Conservation (phyloP, 2,113 vertebrate genomes). For the Pteronura brasiliensis region DNA sequence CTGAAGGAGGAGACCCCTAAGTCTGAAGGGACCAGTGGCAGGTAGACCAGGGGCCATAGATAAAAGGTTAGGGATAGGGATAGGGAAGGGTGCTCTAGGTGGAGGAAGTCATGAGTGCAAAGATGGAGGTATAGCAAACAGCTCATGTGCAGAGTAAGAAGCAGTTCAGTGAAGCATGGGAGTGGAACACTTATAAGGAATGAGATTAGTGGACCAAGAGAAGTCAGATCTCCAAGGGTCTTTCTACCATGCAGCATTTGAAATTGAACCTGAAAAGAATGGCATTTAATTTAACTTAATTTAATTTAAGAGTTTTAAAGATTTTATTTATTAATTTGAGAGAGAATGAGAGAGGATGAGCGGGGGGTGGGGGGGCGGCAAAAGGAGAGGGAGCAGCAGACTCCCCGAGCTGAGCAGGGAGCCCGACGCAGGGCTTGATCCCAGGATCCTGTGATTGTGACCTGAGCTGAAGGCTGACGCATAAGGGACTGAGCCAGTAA, state of each 20-base stretch:
- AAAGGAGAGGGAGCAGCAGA: background rate
- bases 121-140: background rate
- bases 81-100: background rate
- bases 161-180: background rate
- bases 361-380: accelerated
- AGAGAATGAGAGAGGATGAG: too few species aligned
- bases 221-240: background rate
- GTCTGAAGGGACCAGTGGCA: background rate
- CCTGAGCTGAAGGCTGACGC: background rate
- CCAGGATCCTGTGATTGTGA: background rate
- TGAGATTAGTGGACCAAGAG: background rate
- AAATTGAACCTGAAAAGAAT: background rate
- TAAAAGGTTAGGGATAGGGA: background rate
- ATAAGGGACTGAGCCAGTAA: background rate
- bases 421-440: background rate
- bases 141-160: background rate
- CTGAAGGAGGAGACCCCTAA: background rate
- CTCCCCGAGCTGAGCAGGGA: too few species aligned
- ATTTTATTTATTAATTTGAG: background rate
- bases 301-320: background rate
- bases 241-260: background rate
- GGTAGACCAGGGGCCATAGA: background rate
- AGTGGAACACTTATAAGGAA: background rate
- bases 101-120: background rate
- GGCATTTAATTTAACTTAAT: background rate